Percentiles rank a stretch among this genome's conserved stretches.
Conservation (phyloP, 1,140 invertebrate genomes). For the Dendroctonus ponderosae region DNA sequence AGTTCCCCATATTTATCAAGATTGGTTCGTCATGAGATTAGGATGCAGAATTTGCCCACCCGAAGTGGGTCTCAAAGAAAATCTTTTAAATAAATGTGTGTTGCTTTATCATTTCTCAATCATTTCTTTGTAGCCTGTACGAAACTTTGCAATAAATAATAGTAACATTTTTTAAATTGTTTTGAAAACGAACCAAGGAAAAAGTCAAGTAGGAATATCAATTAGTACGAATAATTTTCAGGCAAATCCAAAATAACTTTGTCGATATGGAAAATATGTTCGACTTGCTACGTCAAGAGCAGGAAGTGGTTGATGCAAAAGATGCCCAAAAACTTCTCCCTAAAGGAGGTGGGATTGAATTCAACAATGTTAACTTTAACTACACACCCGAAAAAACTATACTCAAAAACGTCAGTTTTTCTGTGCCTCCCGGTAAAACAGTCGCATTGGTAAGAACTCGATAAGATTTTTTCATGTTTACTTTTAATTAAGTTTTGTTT, state of each 20-base stretch:
- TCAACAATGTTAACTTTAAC: slow-evolving; percentile 84
- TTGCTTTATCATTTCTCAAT: no score
- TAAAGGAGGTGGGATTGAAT: slow-evolving; percentile 79
- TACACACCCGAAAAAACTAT: slow-evolving; percentile 82
- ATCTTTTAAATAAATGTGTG: no score
- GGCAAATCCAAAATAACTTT: slow-evolving; percentile 95
- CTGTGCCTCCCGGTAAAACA: slow-evolving; percentile 84
- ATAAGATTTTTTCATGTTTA: slow-evolving; percentile 1
- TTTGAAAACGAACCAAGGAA: not conserved
- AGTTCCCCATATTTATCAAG: no score
- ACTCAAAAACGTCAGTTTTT: slow-evolving; percentile 82
- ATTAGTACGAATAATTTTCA: slow-evolving; percentile 48
- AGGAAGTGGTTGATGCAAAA: slow-evolving; percentile 81
- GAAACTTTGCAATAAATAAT: not conserved
- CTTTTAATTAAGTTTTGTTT: not conserved
- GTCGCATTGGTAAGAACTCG: slow-evolving; percentile 75
- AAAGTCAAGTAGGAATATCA: not conserved
- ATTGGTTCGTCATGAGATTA: no score
- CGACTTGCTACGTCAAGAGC: slow-evolving; percentile 81
- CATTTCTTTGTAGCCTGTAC: no score
- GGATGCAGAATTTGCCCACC: no score
- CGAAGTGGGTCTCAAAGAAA: no score
- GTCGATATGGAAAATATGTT: slow-evolving; percentile 99
- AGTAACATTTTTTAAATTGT: not conserved
- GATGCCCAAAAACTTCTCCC: slow-evolving; percentile 72